These are phyloP conservation scores for Danionella cerebrum DNA, from an alignment of 2,113 vertebrate species.

Conservation along the genomic window DNA sequence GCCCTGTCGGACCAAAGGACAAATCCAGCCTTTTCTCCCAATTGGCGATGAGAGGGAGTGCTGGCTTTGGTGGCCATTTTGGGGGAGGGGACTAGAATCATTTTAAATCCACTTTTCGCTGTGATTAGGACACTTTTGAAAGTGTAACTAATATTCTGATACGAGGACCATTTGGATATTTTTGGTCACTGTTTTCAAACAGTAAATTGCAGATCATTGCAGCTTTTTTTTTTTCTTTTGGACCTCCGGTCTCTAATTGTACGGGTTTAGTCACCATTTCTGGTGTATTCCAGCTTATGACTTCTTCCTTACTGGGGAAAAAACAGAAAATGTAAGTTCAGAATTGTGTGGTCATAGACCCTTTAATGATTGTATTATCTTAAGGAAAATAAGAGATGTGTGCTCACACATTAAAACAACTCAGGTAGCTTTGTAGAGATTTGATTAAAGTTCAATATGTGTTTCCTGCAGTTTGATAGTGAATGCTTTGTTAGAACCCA, in stretches of 20 bases:
- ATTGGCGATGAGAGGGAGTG: too few species aligned
- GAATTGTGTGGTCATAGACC: constrained; percentile 78
- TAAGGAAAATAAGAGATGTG: constrained; percentile 43
- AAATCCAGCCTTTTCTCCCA: too few species aligned
- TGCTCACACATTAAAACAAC: constrained; percentile 50
- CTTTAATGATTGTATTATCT: constrained; percentile 84
- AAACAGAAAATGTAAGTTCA: constrained; percentile 58
- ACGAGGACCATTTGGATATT: too few species aligned
- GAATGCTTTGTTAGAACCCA: constrained; percentile 55
- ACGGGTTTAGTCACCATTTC: constrained; percentile 43
- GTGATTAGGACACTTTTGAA: neutral
- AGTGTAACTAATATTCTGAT: neutral
- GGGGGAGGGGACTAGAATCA: too few species aligned
- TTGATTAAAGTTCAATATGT: constrained; percentile 70
- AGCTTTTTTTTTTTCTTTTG: neutral
- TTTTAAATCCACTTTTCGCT: neutral
- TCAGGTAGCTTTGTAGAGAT: constrained; percentile 79
- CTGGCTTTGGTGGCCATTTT: too few species aligned
- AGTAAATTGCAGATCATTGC: constrained; percentile 11
- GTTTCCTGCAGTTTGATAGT: constrained; percentile 65
- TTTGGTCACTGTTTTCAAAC: constrained; percentile 6
- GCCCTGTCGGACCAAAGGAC: neutral
- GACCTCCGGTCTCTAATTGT: constrained; percentile 33
- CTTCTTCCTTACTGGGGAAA: constrained; percentile 73
- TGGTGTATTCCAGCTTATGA: constrained; percentile 65